phyloP scores from a whole-genome alignment of 2,888 invertebrate species.

The Drosophila pseudotakahashii region DNA sequence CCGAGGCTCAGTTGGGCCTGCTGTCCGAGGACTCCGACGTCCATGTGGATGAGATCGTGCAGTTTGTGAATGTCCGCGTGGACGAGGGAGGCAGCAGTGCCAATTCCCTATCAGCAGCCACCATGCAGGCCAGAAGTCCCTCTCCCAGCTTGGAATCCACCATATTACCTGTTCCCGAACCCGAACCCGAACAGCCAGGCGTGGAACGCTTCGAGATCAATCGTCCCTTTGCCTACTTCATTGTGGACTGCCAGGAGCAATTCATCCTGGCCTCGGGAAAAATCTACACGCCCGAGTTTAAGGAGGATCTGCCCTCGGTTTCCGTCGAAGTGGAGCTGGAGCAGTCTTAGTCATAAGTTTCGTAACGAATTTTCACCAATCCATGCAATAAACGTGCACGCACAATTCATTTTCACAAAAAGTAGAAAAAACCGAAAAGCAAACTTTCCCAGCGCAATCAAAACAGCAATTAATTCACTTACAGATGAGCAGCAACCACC shows the following conservation, averaged over 20 bases:
- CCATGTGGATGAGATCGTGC: slow-evolving; percentile 88
- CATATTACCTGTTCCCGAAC: slow-evolving; percentile 60
- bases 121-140: slow-evolving; percentile 62
- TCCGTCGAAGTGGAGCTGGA: slow-evolving; percentile 78
- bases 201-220: slow-evolving; percentile 85
- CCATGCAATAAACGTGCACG: slow-evolving; percentile 63
- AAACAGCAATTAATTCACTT: slow-evolving; percentile 81
- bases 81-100: slow-evolving; percentile 86
- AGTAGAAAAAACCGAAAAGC: not conserved
- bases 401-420: slow-evolving; percentile 51
- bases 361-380: slow-evolving; percentile 76
- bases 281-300: slow-evolving; percentile 85
- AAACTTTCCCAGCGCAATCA: slow-evolving; percentile 76
- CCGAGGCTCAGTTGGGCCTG: slow-evolving; percentile 86
- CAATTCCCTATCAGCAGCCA: slow-evolving; percentile 84
- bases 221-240: slow-evolving; percentile 88
- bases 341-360: slow-evolving; percentile 68
- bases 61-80: slow-evolving; percentile 87
- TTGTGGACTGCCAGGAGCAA: slow-evolving; percentile 86
- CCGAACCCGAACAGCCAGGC: slow-evolving; percentile 69
- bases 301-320: slow-evolving; percentile 68
- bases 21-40: slow-evolving; percentile 87
- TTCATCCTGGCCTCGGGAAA: slow-evolving; percentile 87
- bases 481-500: slow-evolving; percentile 56
- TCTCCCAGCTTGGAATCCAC: slow-evolving; percentile 42